Base-by-base conservation (phyloP, 23 tunicate species). In the Trididemnum miniatum region DNA sequence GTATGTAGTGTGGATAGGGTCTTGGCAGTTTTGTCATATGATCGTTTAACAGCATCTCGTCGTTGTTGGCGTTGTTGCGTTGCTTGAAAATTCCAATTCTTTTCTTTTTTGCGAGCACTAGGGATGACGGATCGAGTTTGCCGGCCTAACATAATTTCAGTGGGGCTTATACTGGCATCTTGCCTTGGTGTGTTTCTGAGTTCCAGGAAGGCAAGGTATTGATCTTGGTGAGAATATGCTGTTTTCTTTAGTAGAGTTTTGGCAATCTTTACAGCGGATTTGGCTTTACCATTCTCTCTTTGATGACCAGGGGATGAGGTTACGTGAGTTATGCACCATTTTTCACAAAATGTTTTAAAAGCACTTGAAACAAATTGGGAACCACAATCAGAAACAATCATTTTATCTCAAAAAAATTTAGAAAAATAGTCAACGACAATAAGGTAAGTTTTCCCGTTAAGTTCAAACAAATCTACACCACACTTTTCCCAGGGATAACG, bases 361-460 rank as follows among this genome's bases (percentile, higher is more conserved):
- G 28, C 49, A 33, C 15, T 7, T 27, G 77, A 71, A 7, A 71
- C 5, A 71, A 71, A 71, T 31, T 71, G 77, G 7, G 77, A 32
- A 9, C 77, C 77, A 71, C 49, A 71, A 35, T 71, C 77, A 31
- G 77, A 71, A 9, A n/a, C 39, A 32, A 71, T 33, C 3, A 33
- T 12, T 71, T 71, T 71, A 4, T 49, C 27, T 78, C 59, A 71
- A 78, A 78, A 34, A 78, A 78, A 78, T 26, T 59, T 78, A 4
- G 82, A 78, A 54, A 78, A 78, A 59, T 78, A 78, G 31, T 78
- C 82, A 22, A 78, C 82, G 28, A 37, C 52, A 22, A 78, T 59
- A 31, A 78, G 71, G 28, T 23, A 78, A 12, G 35, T 54, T 54
- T 78, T 54, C 1, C 71, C 82, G 28, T 78, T 31, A 3, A 54